phyloP scores from a whole-genome alignment of 2,113 vertebrate species.

The Elephas maximus region DNA sequence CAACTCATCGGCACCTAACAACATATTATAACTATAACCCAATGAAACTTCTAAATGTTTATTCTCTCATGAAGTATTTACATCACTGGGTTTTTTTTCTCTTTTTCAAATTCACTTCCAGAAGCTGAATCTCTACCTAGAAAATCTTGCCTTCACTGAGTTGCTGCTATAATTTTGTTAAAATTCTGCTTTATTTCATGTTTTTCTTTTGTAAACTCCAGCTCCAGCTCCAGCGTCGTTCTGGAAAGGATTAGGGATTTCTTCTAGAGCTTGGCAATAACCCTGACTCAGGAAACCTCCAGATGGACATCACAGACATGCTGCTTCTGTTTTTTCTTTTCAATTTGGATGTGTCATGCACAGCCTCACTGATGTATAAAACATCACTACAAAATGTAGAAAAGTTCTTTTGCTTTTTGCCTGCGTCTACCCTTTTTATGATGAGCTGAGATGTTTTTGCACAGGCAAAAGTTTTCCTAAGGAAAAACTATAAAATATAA shows the following conservation, averaged over 20 bases:
- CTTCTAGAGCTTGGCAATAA: slow-evolving; percentile 80
- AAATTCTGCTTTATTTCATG: slow-evolving; percentile 65
- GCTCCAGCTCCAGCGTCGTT: slow-evolving; percentile 69
- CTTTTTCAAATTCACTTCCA: slow-evolving; percentile 69
- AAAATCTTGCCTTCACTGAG: slow-evolving; percentile 64
- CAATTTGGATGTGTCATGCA: slow-evolving; percentile 55
- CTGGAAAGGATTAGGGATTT: slow-evolving; percentile 53
- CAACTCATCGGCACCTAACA: no score
- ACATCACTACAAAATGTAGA: slow-evolving; percentile 78
- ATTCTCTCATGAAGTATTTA: slow-evolving; percentile 48
- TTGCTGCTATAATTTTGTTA: slow-evolving; percentile 61
- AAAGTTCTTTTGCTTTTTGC: slow-evolving; percentile 80
- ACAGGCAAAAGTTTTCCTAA: slow-evolving; percentile 76
- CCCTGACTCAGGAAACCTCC: slow-evolving; percentile 77
- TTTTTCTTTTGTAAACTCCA: slow-evolving; percentile 64
- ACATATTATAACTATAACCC: background rate
- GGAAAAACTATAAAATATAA: slow-evolving; percentile 70
- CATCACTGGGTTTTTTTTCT: background rate
- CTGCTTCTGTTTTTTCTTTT: slow-evolving; percentile 55
- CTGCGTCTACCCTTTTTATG: slow-evolving; percentile 78
- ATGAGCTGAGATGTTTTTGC: slow-evolving; percentile 77
- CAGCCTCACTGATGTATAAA: slow-evolving; percentile 76
- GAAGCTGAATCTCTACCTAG: slow-evolving; percentile 65
- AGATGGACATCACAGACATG: slow-evolving; percentile 74
- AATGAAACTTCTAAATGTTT: slow-evolving; percentile 61